phyloP scores from a whole-genome alignment of 2,113 vertebrate genomes.

The Tachysurus fulvidraco region DNA sequence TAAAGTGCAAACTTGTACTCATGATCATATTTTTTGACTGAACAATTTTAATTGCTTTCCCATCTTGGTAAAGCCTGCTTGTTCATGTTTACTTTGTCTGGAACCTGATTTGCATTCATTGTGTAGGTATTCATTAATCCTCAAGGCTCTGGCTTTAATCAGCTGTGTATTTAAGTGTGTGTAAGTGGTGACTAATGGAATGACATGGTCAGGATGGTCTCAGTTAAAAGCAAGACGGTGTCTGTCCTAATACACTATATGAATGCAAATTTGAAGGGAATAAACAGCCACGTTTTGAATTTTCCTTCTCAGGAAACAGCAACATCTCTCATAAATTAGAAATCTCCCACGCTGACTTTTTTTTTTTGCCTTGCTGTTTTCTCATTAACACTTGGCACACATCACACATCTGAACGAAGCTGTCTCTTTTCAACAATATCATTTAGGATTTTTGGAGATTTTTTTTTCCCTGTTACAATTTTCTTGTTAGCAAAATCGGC shows the following conservation, averaged over 20 bases:
- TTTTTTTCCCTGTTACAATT: not conserved
- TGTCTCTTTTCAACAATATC: not conserved
- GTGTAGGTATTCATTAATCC: conserved; percentile 43
- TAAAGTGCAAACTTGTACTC: conserved; percentile 6
- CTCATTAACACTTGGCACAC: not conserved
- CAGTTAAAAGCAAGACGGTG: conserved; percentile 22
- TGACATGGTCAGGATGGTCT: conserved; percentile 21
- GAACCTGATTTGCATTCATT: conserved; percentile 49
- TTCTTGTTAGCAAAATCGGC: not conserved
- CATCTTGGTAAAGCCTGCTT: conserved; percentile 14
- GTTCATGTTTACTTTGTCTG: conserved; percentile 33
- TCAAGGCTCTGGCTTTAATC: conserved; percentile 38
- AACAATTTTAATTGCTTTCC: conserved; percentile 24
- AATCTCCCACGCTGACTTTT: not conserved
- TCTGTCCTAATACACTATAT: not conserved
- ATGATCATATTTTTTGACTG: not conserved
- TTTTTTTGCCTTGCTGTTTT: not conserved
- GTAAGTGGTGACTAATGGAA: conserved; percentile 40
- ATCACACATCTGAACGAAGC: not conserved
- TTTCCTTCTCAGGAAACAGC: not conserved
- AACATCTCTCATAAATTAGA: not conserved
- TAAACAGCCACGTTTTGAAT: not conserved
- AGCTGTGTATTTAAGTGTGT: conserved; percentile 34
- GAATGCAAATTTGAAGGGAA: conserved; percentile 17
- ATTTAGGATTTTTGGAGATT: not conserved